Base-by-base conservation (phyloP, 2,888 invertebrate species). In the Bombyx huttoni region DNA sequence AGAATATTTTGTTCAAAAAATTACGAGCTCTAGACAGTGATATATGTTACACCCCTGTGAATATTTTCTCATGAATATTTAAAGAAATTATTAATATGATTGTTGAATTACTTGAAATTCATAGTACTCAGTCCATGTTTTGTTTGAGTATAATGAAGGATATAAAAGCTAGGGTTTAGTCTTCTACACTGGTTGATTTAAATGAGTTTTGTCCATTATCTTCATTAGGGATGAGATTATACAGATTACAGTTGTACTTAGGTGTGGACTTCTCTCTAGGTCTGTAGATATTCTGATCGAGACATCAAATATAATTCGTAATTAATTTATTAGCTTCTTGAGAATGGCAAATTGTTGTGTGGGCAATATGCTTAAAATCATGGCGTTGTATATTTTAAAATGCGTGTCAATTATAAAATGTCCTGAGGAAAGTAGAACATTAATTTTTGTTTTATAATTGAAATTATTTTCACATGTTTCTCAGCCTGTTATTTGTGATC, bases 1-100 rank as follows among this genome's bases (percentile, higher is more conserved):
- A 85, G 77, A 80, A 82, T 86, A 84, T 84, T 81, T 84, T 85
- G 87, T 87, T 87, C 84, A 85, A 85, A 88, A 85, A 79, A 85
- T 85, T 82, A 83, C 81, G 75, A 77, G 81, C 80, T 69, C 82
- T 73, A 74, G 71, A 77, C 71, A 69, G 63, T 64, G 59, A 63
- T 58, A 63, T 58, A 58, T 66, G 64, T 64, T 70, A 69, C 64
- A 74, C 73, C 80, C 80, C 70, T 81, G 80, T 74, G 82, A 77
- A 77, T 89, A 89, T 89, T 87, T 86, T 80, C 81, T 84, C 86
- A 86, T 84, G 80, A 83, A 69, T 81, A 81, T 84, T 84, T 85
- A 83, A 82, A 86, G 81, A 85, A 81, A 84, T 76, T 73, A 86
- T 86, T 88, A 88, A 84, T 70, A 72, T 88, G 84, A 87, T 81